A percentile compares a stretch with the other conserved stretches of the same genome.
Conservation (phyloP, 2,888 invertebrate species). For the Mythimna vitellina region DNA sequence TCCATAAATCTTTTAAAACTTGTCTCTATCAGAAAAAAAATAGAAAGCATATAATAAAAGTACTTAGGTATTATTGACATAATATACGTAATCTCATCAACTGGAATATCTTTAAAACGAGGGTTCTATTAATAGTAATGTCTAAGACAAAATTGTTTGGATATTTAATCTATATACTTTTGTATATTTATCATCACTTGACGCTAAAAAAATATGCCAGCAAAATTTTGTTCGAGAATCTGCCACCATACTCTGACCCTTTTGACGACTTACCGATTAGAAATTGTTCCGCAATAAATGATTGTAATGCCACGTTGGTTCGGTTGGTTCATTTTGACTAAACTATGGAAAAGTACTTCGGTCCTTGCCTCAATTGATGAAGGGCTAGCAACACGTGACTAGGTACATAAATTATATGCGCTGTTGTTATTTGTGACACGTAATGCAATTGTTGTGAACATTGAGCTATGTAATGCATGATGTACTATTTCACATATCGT, state of each 20-base stretch:
- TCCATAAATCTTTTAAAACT: not conserved
- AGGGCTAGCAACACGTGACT: conserved; percentile 49
- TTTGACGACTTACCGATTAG: not conserved
- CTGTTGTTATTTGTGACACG: conserved; percentile 48
- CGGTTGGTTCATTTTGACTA: conserved; percentile 11
- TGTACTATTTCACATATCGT: not conserved
- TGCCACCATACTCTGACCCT: not conserved
- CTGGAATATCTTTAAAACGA: no score
- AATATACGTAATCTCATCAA: no score
- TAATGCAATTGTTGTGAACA: conserved; percentile 22
- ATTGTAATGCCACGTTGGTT: conserved; percentile 18
- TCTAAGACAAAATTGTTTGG: no score
- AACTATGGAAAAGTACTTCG: conserved; percentile 24
- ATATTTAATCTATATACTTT: no score
- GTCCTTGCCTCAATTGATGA: conserved; percentile 31
- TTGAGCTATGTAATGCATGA: conserved; percentile 18
- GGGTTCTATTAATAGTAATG: no score
- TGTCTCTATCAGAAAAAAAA: not conserved
- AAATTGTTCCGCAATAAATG: not conserved
- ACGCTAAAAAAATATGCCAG: no score
- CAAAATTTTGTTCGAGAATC: no score
- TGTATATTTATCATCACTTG: no score
- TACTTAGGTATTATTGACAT: no score
- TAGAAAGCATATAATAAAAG: not conserved
- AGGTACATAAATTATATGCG: conserved; percentile 23